phyloP scores from a whole-genome alignment of 2,113 vertebrate genomes.

The Etheostoma spectabile region DNA sequence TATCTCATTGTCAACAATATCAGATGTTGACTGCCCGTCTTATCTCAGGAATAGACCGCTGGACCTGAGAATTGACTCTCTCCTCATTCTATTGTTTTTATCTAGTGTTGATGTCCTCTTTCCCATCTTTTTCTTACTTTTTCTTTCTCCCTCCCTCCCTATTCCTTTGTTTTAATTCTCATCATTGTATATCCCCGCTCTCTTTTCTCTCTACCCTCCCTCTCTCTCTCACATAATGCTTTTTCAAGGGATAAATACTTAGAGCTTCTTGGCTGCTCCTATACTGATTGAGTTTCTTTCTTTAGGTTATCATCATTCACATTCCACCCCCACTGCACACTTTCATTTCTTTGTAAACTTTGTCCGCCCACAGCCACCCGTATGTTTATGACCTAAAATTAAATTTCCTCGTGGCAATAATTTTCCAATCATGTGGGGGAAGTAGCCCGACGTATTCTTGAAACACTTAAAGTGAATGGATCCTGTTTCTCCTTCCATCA shows the following conservation, averaged over 20 bases:
- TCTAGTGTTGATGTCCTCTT: background rate
- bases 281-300: conserved; percentile 49
- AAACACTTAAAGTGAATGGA: conserved; percentile 24
- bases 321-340: conserved; percentile 38
- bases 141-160: background rate
- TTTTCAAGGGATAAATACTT: conserved; percentile 23
- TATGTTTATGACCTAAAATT: conserved; percentile 64
- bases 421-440: conserved; percentile 33
- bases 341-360: conserved; percentile 63
- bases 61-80: conserved; percentile 12
- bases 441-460: background rate
- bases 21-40: conserved; percentile 16
- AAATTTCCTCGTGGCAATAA: conserved; percentile 55
- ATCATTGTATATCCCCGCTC: background rate
- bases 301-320: conserved; percentile 48
- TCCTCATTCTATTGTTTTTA: background rate
- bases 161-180: conserved; percentile 21
- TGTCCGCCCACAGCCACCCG: conserved; percentile 42
- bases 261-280: conserved; percentile 23
- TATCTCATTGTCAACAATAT: conserved; percentile 43
- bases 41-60: background rate
- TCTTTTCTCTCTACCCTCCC: background rate
- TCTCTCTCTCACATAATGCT: conserved; percentile 25
- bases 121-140: background rate
- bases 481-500: conserved; percentile 29